Conservation (phyloP, 2,113 vertebrate genomes). For the Rana temporaria region DNA sequence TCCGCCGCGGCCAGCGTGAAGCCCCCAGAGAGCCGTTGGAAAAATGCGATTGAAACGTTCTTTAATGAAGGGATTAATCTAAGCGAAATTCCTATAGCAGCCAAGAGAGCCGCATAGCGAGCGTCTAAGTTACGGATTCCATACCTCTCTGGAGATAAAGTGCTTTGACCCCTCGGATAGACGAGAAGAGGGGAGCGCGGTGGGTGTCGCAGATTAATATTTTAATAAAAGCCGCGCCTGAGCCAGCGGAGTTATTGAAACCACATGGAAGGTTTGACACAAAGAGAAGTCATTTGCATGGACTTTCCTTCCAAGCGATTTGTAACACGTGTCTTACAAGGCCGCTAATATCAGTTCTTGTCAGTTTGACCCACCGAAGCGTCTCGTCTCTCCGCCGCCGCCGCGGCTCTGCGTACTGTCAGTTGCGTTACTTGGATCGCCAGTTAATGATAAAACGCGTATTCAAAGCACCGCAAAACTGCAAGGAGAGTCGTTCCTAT, state of each 20-base stretch:
- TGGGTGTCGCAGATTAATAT: conserved; percentile 35
- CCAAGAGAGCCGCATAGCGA: background rate
- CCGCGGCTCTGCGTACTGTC: too few relatives aligned
- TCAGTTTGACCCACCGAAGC: background rate
- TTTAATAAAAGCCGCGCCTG: conserved; percentile 11
- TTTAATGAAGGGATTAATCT: conserved; percentile 31
- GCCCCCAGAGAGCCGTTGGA: conserved; percentile 14
- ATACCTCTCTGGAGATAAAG: conserved; percentile 28
- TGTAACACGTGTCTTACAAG: conserved; percentile 2
- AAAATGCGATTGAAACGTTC: conserved; percentile 10
- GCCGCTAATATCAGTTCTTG: background rate
- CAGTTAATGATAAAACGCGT: too few relatives aligned
- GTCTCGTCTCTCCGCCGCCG: background rate
- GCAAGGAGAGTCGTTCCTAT: too few relatives aligned
- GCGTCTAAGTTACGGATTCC: conserved; percentile 27
- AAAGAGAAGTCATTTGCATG: conserved; percentile 6
- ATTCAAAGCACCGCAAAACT: too few relatives aligned
- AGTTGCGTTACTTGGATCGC: background rate
- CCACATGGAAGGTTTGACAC: conserved; percentile 16
- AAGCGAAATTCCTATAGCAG: background rate
- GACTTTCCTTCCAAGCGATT: conserved; percentile 2
- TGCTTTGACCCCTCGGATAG: conserved; percentile 16
- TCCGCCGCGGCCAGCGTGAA: background rate
- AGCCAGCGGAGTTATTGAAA: conserved; percentile 2
- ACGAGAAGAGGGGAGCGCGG: conserved; percentile 13